Base-by-base conservation (phyloP, 2,888 invertebrate genomes). In the Drosophila quinaria region DNA sequence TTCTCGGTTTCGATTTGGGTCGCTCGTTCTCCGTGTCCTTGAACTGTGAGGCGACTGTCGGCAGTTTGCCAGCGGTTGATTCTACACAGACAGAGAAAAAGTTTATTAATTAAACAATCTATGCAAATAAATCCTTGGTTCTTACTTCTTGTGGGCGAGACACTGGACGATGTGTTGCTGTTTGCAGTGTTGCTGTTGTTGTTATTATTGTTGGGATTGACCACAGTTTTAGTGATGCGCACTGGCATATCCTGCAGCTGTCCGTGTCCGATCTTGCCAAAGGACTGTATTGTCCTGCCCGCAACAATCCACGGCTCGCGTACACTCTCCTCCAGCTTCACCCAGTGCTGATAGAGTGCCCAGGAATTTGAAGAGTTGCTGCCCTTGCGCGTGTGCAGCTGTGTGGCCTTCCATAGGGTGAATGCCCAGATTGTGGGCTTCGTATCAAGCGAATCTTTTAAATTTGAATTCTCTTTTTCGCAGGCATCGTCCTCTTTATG, bases 401-500 rank as follows among this genome's bases (percentile, higher is more conserved):
- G 94, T 10, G 94, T 94, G 65, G 94, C 94, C 89, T 97, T 97
- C 97, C 97, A 97, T 44, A 97, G 91, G 4, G 96, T 93, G 90
- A 97, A 97, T 41, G 96, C 97, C 97, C 97, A 97, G 10, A 97
- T 96, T 93, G 97, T 96, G 9, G 97, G 95, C 92, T 97, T 96
- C 66, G 95, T 95, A 92, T 97, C 97, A 91, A 95, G 94, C 89
- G 95, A 95, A 86, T 96, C 92, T 19, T 92, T 91, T 1, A 91
- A 80, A 72, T 91, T 95, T 84, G 95, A 94, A 55, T 91, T 88
- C 47, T 92, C 91, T 42, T 92, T 92, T 49, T 86, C 90, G 13
- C 92, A 92, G 0, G 83, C 69, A 50, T 89, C 91, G 10, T 76
- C 76, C 37, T 90, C 84, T 87, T 95, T 95, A 88, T 97, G 97